Evolutionary conservation across 2,888 invertebrate species (phyloP), one percentile per base, ranked within the genome.

Genomic region (Tinea semifulvella): DNA sequence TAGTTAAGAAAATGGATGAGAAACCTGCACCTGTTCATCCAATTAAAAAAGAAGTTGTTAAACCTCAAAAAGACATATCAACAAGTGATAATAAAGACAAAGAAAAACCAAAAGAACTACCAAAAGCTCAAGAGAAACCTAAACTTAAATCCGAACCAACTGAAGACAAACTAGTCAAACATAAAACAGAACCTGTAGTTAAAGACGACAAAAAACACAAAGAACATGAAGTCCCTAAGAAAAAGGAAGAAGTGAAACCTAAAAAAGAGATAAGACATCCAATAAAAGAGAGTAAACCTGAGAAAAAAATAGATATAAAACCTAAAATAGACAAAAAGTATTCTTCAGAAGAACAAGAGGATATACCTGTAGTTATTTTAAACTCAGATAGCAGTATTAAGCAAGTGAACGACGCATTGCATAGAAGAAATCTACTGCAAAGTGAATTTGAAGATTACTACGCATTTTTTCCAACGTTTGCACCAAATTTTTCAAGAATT

Each of bases 401-500:
- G 53, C 68, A 68, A 46, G 58, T 69, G 54, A 72, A 65, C 40
- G 74, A 76, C 27, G 72, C 73, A 50, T 61, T 77, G 47, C 58
- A 68, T 16, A 61, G 75, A 53, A 68, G 71, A 44, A 77, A 75
- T 56, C 67, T 82, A 50, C 64, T 76, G 16, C 70, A 80, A 60
- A 80, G 82, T 61, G 80, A 81, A 67, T 85, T 87, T 58, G 84
- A 85, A 58, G 83, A 85, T 55, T 74, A 87, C 52, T 84, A 88
- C 60, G 83, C 86, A 54, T 84, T 84, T 58, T 74, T 88, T 51
- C 88, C 88, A 47, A 86, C 86, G 42, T 89, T 89, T 65, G 84
- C 88, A 50, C 85, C 88, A 48, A 87, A 88, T 71, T 87, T 87
- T 61, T 84, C 86, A 47, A 82, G 83, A 51, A 84, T 87, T 50